Evolutionary conservation across 2,113 vertebrate genomes (phyloP).

Genomic region (Illadopsis cleaveri): DNA sequence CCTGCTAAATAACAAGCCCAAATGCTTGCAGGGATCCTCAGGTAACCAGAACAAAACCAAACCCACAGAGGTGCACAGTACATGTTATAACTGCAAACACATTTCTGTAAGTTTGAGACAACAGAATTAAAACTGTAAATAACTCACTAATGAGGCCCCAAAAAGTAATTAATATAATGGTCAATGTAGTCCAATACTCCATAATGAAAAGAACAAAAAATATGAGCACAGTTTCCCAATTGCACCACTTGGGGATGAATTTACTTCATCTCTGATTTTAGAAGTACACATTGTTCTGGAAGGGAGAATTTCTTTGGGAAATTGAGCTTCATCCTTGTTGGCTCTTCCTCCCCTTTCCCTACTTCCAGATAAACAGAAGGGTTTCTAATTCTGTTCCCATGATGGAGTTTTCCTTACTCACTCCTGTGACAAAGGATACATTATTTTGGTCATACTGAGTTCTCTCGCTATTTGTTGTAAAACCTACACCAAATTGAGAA

Average conservation of each 20-base stretch:
- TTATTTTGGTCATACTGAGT: background rate
- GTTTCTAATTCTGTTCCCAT: background rate
- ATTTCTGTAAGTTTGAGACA: background rate
- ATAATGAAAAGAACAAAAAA: background rate
- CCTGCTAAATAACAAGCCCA: background rate
- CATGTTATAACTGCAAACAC: background rate
- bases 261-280: background rate
- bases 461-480: background rate
- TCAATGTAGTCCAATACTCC: background rate
- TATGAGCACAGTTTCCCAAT: accelerated
- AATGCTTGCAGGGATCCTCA: background rate
- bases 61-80: background rate
- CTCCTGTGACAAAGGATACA: background rate
- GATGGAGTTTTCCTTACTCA: background rate
- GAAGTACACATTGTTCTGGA: background rate
- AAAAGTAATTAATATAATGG: background rate
- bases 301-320: background rate
- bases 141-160: background rate
- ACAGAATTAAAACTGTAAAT: background rate
- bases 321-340: background rate
- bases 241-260: background rate
- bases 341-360: background rate
- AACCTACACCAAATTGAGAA: background rate
- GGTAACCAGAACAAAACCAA: background rate
- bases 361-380: background rate